Base-by-base conservation (phyloP, 2,888 invertebrate species). In the Phengaris alcon region DNA sequence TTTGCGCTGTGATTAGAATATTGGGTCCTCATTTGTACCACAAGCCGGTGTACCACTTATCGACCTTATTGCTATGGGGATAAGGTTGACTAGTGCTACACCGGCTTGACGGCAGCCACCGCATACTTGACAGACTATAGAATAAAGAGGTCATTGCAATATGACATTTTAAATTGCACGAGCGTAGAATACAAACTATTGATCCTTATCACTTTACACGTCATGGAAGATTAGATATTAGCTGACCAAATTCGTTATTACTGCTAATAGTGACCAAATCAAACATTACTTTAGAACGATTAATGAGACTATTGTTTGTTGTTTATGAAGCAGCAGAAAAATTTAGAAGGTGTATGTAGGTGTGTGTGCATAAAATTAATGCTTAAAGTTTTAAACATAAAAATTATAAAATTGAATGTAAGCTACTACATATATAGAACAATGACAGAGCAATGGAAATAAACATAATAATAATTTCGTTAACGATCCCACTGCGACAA, bases 1-100 rank as follows among this genome's bases (percentile, higher is more conserved):
- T 77, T 76, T 46, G 51, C 35, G 64, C 77, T 85, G 88, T 87
- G 90, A 85, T 77, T 81, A 76, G 90, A 88, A 90, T 90, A 87
- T 82, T 80, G 81, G 82, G 78, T 74, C 81, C 77, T 76, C 57
- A 82, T 82, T 81, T 80, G 79, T 6, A 59, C 15, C 10, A 35
- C 35, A 4, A 35, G 35, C 35, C 35, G 35, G 35, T 35, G 35
- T 35, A 35, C 13, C 12, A 64, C 6, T 35, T 44, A 3, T 35
- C 35, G 64, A 44, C 44, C 35, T 10, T 64, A 64, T 13, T 64
- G 13, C 64, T 13, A 64, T 6, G 10, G 12, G 6, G 2, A 64
- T 64, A 64, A 35, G 12, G 35, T 2, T 13, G 35, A 64, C 6
- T 44, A 22, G 35, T 12, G 35, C 22, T 22, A 22, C 22, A 22